Conservation (phyloP, 1,140 invertebrate genomes). For the Panagrolaimus sp. region DNA sequence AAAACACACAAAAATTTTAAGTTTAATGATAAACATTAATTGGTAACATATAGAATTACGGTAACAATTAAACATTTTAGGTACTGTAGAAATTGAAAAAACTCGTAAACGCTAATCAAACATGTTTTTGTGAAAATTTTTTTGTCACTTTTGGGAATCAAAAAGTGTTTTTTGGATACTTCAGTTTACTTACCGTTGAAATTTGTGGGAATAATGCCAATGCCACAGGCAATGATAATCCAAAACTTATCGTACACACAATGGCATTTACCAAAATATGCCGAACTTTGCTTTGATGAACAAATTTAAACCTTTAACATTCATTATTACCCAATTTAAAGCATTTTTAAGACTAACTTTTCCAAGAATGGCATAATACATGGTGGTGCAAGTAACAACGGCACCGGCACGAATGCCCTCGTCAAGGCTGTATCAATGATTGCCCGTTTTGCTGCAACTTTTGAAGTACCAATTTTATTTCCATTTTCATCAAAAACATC, state of each 20-base stretch:
- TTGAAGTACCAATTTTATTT: slow-evolving; percentile 62
- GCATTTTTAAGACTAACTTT: slow-evolving; percentile 29
- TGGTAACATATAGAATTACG: too few species aligned
- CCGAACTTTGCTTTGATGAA: slow-evolving; percentile 31
- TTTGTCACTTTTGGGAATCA: too few species aligned
- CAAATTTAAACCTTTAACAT: slow-evolving; percentile 36
- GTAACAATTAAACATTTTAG: too few species aligned
- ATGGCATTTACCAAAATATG: slow-evolving; percentile 50
- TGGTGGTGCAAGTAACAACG: slow-evolving; percentile 47
- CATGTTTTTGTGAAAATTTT: too few species aligned
- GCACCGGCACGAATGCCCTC: slow-evolving; percentile 49
- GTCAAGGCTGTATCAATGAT: slow-evolving; percentile 50
- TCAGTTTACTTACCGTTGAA: slow-evolving; percentile 31
- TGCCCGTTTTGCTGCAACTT: slow-evolving; percentile 61
- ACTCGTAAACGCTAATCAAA: too few species aligned
- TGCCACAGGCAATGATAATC: slow-evolving; percentile 44
- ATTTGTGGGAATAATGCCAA: slow-evolving; percentile 52
- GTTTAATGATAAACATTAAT: too few species aligned
- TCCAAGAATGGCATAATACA: slow-evolving; percentile 55
- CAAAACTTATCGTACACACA: slow-evolving; percentile 52
- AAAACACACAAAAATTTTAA: not conserved
- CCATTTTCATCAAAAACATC: slow-evolving; percentile 61
- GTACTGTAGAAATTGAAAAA: too few species aligned
- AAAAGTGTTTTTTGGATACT: slow-evolving; percentile 16
- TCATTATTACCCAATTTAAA: slow-evolving; percentile 15